Percentiles rank a stretch among this genome's conserved stretches.
Conservation (phyloP, 2,888 invertebrate genomes). For the Lithophane semibrunnea region DNA sequence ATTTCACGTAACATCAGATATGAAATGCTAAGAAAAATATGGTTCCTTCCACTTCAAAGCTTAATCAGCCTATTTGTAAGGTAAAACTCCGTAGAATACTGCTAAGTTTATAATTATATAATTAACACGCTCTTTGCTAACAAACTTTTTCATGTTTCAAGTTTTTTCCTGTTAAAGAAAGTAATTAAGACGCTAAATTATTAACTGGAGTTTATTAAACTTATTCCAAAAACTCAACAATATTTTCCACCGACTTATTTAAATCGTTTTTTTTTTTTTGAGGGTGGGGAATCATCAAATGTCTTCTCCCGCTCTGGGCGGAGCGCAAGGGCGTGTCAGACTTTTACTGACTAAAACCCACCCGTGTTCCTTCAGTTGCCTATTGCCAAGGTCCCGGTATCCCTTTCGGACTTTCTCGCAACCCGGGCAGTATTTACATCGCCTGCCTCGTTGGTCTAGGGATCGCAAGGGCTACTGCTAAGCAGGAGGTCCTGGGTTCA, state of each 20-base stretch:
- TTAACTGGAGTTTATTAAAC: slow-evolving; percentile 29
- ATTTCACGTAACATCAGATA: background rate
- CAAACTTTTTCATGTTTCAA: slow-evolving; percentile 36
- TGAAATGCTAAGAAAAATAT: background rate
- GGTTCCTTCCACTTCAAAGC: background rate
- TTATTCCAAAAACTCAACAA: slow-evolving; percentile 28
- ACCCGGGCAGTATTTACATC: background rate
- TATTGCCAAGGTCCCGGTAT: too few relatives aligned
- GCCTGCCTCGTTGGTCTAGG: background rate
- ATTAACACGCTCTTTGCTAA: slow-evolving; percentile 24
- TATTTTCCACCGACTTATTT: background rate
- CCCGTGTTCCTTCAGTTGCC: too few relatives aligned
- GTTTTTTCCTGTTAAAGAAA: slow-evolving; percentile 30
- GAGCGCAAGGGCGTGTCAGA: too few relatives aligned
- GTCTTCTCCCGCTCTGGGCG: too few relatives aligned
- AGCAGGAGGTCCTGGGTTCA: background rate
- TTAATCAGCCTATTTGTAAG: slow-evolving; percentile 9
- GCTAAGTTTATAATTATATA: slow-evolving; percentile 10
- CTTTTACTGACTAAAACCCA: too few relatives aligned
- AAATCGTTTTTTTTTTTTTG: too few relatives aligned
- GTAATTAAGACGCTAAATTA: slow-evolving; percentile 45
- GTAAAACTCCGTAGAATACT: slow-evolving; percentile 12
- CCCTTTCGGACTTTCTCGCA: too few relatives aligned
- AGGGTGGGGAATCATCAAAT: too few relatives aligned
- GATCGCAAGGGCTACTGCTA: background rate